These are phyloP conservation scores for Chiloscyllium plagiosum DNA, from an alignment of 2,113 vertebrate genomes.

Conservation along the genomic window DNA sequence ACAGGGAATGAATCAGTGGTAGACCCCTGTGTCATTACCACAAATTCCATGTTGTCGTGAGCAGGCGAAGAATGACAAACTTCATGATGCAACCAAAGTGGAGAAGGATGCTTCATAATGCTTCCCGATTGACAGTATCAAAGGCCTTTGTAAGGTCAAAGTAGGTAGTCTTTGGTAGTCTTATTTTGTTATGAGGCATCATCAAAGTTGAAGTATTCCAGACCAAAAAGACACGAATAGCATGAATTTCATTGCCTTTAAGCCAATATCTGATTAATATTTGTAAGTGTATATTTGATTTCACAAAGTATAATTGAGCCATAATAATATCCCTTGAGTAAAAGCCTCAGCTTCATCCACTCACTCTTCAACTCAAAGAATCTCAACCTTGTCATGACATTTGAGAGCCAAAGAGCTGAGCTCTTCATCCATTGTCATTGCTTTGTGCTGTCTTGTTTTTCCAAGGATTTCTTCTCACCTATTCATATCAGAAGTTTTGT, in stretches of 20 bases:
- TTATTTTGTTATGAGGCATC: background rate
- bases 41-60: too few relatives aligned
- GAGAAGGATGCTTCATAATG: too few relatives aligned
- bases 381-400: background rate
- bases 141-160: too few relatives aligned
- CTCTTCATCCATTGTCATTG: background rate
- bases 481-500: background rate
- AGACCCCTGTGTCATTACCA: too few relatives aligned
- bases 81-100: too few relatives aligned
- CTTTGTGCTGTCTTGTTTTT: background rate
- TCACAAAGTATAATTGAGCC: background rate
- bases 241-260: background rate
- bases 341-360: background rate
- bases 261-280: background rate
- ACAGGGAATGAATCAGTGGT: too few relatives aligned
- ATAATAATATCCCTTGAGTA: background rate
- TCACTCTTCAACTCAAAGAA: background rate
- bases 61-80: too few relatives aligned
- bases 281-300: background rate
- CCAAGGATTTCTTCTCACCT: background rate
- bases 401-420: background rate
- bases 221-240: background rate
- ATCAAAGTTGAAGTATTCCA: background rate
- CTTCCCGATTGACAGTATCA: too few relatives aligned
- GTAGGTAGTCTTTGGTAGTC: too few relatives aligned